A percentile compares a stretch with the other conserved stretches of the same genome.
These are phyloP conservation scores for Drosophila algonquin DNA, from an alignment of 2,888 invertebrate genomes.

Conservation along the genomic window DNA sequence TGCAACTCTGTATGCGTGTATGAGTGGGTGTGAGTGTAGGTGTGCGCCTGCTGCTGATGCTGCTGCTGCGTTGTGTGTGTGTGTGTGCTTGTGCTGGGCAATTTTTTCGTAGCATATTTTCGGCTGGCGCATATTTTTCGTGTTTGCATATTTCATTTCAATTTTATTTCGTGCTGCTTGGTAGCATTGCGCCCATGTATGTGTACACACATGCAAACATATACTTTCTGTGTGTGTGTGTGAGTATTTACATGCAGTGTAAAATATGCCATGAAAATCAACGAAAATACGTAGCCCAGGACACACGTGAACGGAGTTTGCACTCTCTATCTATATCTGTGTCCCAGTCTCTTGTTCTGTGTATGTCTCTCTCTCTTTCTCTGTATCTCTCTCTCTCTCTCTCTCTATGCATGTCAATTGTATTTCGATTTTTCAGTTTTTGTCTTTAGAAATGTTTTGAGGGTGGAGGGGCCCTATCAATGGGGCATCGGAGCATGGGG, in stretches of 20 bases:
- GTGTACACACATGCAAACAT: slow-evolving; percentile 2
- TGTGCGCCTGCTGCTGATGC: slow-evolving; percentile 41
- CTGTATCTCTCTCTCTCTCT: not conserved
- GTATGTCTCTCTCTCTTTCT: not conserved
- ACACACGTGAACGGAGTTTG: slow-evolving; percentile 35
- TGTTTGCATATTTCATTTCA: slow-evolving; percentile 80
- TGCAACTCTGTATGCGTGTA: slow-evolving; percentile 15
- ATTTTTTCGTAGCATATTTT: slow-evolving; percentile 80
- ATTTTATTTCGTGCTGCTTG: slow-evolving; percentile 71
- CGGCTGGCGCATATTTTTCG: slow-evolving; percentile 75
- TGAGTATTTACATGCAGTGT: slow-evolving; percentile 72
- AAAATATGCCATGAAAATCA: slow-evolving; percentile 78
- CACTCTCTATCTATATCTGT: not conserved
- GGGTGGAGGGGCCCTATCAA: slow-evolving; percentile 14
- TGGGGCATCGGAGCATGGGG: slow-evolving; percentile 2
- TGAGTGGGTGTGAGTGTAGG: slow-evolving; percentile 16
- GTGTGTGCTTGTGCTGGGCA: slow-evolving; percentile 43
- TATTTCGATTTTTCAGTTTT: slow-evolving; percentile 77
- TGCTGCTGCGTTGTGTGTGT: slow-evolving; percentile 31
- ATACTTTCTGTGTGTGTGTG: slow-evolving; percentile 8
- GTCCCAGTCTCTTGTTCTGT: not conserved
- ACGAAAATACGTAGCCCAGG: slow-evolving; percentile 69
- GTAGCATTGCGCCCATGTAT: slow-evolving; percentile 16
- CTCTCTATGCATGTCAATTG: slow-evolving; percentile 58
- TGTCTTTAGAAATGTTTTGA: slow-evolving; percentile 64